These are phyloP conservation scores for Drosophila willistoni DNA, from an alignment of 1,140 invertebrate genomes.

Conservation along the genomic window DNA sequence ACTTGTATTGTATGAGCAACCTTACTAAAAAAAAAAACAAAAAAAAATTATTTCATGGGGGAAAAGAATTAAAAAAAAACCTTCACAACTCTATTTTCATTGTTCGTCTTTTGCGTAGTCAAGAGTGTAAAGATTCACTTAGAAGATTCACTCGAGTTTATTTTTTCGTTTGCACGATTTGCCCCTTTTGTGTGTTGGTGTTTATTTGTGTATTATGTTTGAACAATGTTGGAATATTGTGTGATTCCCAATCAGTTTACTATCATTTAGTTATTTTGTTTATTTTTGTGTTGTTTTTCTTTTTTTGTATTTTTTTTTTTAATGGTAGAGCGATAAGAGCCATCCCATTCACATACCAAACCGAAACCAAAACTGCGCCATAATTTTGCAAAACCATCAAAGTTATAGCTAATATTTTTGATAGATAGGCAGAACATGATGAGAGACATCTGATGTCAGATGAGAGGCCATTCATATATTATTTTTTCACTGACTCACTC, in stretches of 20 bases:
- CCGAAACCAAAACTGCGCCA: slow-evolving; percentile 67
- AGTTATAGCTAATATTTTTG: slow-evolving; percentile 49
- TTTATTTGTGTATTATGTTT: neutral
- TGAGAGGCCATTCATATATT: neutral
- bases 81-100: slow-evolving; percentile 35
- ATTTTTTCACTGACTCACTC: slow-evolving; percentile 30
- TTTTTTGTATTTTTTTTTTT: neutral
- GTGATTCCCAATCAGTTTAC: neutral
- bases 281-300: slow-evolving; percentile 2
- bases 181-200: slow-evolving; percentile 1
- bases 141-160: too few relatives aligned
- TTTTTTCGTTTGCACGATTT: neutral
- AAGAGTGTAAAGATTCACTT: too few relatives aligned
- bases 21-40: neutral
- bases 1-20: neutral
- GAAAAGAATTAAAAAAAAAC: slow-evolving; percentile 17
- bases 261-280: neutral
- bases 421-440: slow-evolving; percentile 16
- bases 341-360: slow-evolving; percentile 34
- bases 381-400: slow-evolving; percentile 69
- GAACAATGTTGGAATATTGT: neutral
- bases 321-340: neutral
- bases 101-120: neutral
- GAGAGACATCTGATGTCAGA: slow-evolving; percentile 3
- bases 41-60: slow-evolving; percentile 4